Base-by-base conservation (phyloP, 2,797 vertebrate species). In the Saxicola maurus region DNA sequence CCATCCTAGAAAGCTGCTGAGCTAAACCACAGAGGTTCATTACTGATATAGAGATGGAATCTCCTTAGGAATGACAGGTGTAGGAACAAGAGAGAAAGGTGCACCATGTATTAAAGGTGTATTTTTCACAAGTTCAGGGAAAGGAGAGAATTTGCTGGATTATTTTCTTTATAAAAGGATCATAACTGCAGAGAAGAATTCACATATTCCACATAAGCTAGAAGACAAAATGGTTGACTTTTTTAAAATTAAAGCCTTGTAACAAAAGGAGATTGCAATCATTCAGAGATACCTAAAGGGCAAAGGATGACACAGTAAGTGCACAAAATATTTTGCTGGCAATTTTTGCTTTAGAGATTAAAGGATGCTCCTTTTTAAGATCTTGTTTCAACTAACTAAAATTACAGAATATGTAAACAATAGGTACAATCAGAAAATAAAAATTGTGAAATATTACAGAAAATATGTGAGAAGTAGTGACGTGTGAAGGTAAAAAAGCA, bases 21-120 rank as follows among this genome's bases (percentile, higher is more conserved):
- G 45, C 10, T 71, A 69, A 45, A 77, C 2, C 17, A 64, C 24
- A 8, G 25, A n/a, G 13, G 11, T 55, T 25, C 9, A 10, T 35
- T 28, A 46, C 16, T 28, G 31, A 31, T n/a, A 8, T 0, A 43
- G 10, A 55, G 5, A 38, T 43, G 24, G 5, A 35, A 7, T 27
- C 30, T 87, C 51, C 43, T 46, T 48, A 59, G 15, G 43, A 79
- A 76, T 9, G 9, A 16, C 11, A 55, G 20, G 12, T 45, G 7
- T 35, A 43, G 31, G 31, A 67, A 61, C 19, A 61, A 42, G 33
- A 74, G 10, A 67, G 27, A 60, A 81, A 79, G 4, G 9, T 35
- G 7, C 53, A 42, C 4, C 21, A 25, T 3, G 4, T 24, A 55
- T 43, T 19, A 79, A 61, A 79, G 6, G 8, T n/a, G 11, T 24